Evolutionary conservation across 1,140 invertebrate species (phyloP).

Genomic region (Drosophila dunni): DNA sequence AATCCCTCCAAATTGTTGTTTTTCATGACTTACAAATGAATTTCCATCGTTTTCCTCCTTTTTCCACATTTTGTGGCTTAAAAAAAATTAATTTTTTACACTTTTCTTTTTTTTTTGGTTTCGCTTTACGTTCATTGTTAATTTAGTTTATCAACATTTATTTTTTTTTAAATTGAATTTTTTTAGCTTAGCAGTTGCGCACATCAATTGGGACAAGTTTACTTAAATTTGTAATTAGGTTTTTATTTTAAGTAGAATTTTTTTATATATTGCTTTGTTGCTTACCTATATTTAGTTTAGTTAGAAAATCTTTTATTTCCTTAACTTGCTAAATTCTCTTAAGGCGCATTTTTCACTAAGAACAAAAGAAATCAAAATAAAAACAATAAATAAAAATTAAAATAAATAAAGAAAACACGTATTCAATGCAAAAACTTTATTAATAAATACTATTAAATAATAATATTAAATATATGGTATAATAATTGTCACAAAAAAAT

Average conservation of each 20-base stretch:
- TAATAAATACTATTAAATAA: slow-evolving; percentile 77
- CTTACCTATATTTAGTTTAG: slow-evolving; percentile 45
- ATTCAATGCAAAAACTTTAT: slow-evolving; percentile 76
- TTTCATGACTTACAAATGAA: slow-evolving; percentile 47
- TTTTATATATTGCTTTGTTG: slow-evolving; percentile 72
- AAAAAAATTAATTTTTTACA: slow-evolving; percentile 21
- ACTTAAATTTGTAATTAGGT: slow-evolving; percentile 37
- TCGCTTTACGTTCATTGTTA: slow-evolving; percentile 3
- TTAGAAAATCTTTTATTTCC: slow-evolving; percentile 38
- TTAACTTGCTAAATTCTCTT: slow-evolving; percentile 54
- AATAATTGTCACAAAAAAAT: slow-evolving; percentile 66
- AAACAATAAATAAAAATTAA: not conserved
- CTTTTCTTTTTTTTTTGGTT: slow-evolving; percentile 1
- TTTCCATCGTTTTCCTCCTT: slow-evolving; percentile 3
- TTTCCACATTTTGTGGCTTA: not conserved
- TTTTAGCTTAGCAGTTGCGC: slow-evolving; percentile 42
- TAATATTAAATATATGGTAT: slow-evolving; percentile 50
- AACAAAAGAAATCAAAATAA: slow-evolving; percentile 36
- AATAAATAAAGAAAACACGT: slow-evolving; percentile 16
- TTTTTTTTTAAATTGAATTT: slow-evolving; percentile 39
- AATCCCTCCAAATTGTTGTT: slow-evolving; percentile 73
- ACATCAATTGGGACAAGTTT: slow-evolving; percentile 53
- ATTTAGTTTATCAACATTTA: slow-evolving; percentile 26
- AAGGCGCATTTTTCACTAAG: slow-evolving; percentile 64
- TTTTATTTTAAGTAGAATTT: slow-evolving; percentile 18